Percentiles rank a stretch among this genome's conserved stretches.
phyloP scores from a whole-genome alignment of 2,113 vertebrate species.

The Leiothrix lutea region DNA sequence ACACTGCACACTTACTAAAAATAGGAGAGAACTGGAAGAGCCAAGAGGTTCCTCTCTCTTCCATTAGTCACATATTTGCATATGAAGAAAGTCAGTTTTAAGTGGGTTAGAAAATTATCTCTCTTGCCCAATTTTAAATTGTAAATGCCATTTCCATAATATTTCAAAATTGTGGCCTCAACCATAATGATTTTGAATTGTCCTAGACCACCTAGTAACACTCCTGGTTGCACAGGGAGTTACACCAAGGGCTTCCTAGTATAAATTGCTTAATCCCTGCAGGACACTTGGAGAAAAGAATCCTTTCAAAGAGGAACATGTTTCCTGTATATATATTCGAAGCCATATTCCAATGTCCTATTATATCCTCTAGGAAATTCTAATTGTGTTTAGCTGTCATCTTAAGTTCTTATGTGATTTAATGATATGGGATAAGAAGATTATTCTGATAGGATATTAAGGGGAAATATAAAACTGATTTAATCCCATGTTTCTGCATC shows the following conservation, averaged over 20 bases:
- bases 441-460: slow-evolving; percentile 60
- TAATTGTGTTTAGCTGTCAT: slow-evolving; percentile 45
- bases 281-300: background rate
- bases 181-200: background rate
- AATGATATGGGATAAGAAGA: slow-evolving; percentile 55
- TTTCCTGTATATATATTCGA: background rate
- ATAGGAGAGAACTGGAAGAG: background rate
- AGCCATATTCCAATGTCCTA: background rate
- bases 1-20: background rate
- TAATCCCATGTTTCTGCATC: slow-evolving; percentile 28
- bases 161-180: background rate
- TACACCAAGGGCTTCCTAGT: background rate
- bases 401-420: slow-evolving; percentile 52
- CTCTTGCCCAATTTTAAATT: background rate
- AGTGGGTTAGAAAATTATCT: background rate
- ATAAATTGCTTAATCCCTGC: background rate
- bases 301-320: background rate
- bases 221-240: background rate
- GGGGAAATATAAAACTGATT: slow-evolving; percentile 51
- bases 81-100: background rate
- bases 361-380: slow-evolving; percentile 34
- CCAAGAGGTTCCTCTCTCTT: background rate
- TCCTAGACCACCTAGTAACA: background rate
- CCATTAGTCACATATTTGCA: background rate
- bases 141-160: background rate